Conservation (phyloP, 2,113 vertebrate genomes). For the Prietella phreatophila region DNA sequence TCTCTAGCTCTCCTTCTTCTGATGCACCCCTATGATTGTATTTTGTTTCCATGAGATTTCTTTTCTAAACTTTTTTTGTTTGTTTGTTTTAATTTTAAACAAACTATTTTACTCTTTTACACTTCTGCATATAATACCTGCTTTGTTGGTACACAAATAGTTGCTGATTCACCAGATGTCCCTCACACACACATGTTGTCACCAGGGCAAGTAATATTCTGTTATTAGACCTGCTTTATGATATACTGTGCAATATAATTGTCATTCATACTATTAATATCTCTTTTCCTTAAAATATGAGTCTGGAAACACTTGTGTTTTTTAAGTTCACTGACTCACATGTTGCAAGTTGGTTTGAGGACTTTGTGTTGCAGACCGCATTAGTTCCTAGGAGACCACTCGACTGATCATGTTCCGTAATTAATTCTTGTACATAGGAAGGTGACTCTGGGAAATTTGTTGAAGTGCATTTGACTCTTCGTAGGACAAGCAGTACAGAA, state of each 20-base stretch:
- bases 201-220: background rate
- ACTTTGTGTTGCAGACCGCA: background rate
- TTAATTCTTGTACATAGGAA: background rate
- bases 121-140: background rate
- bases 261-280: background rate
- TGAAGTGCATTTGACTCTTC: slow-evolving; percentile 13
- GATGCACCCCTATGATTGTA: background rate
- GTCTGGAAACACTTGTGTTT: background rate
- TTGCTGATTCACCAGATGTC: background rate
- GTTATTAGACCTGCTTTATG: background rate
- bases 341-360: background rate
- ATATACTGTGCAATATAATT: background rate
- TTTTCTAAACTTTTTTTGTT: too few relatives aligned
- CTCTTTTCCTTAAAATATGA: background rate
- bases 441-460: background rate
- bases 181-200: background rate
- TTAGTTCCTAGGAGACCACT: background rate
- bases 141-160: background rate
- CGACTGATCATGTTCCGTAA: background rate
- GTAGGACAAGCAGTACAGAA: background rate
- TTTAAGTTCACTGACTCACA: background rate
- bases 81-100: background rate
- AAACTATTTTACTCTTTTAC: background rate
- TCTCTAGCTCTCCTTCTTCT: background rate
- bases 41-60: background rate